A percentile compares a stretch with the other conserved stretches of the same genome.
phyloP scores from a whole-genome alignment of 1,140 invertebrate species.

The Marisa cornuarietis region DNA sequence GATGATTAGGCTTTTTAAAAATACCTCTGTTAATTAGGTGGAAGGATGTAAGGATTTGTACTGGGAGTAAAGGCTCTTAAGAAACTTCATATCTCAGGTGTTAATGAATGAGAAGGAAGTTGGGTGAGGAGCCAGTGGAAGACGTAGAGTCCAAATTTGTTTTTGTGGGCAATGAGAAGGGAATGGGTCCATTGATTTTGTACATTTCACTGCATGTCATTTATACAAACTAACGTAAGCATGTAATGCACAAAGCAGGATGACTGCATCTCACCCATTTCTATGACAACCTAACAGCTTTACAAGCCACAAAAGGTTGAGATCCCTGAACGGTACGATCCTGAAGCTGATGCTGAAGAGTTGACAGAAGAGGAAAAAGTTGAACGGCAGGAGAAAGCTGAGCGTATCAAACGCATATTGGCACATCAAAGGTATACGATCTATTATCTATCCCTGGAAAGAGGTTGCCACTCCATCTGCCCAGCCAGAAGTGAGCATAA shows the following conservation, averaged over 20 bases:
- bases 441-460: background rate
- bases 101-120: no score
- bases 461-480: background rate
- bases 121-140: no score
- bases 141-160: no score
- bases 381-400: slow-evolving; percentile 84
- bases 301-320: slow-evolving; percentile 88
- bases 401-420: slow-evolving; percentile 90
- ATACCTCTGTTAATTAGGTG: background rate
- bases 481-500: background rate
- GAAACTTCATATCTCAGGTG: no score
- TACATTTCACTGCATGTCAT: background rate
- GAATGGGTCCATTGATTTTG: background rate
- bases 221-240: background rate
- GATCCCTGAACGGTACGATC: slow-evolving; percentile 89
- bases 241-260: background rate
- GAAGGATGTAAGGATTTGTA: no score
- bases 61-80: no score
- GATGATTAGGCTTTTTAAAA: background rate
- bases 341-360: slow-evolving; percentile 76
- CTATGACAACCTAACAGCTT: slow-evolving; percentile 68
- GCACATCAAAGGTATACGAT: slow-evolving; percentile 70
- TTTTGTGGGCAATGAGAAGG: background rate
- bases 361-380: slow-evolving; percentile 79
- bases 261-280: background rate